Conservation (phyloP, 1,140 invertebrate species). For the Ceratina australensis region DNA sequence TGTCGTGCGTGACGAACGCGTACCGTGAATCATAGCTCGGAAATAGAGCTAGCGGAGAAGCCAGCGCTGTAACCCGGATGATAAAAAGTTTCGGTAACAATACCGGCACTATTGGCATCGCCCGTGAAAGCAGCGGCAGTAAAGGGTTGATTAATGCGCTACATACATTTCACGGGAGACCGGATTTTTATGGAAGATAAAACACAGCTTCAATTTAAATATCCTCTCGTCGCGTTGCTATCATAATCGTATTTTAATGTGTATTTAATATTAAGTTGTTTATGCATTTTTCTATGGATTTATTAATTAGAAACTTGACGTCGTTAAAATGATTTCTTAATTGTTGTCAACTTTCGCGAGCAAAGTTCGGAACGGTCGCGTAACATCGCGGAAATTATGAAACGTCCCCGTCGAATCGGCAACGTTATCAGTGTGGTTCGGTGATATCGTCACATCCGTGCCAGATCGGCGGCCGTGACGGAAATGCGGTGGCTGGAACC, state of each 20-base stretch:
- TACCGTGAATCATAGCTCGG: constrained; percentile 51
- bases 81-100: constrained; percentile 35
- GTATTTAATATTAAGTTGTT: too few relatives aligned
- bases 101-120: constrained; percentile 27
- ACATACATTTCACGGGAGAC: too few relatives aligned
- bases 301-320: too few relatives aligned
- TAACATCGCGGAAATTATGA: constrained; percentile 13
- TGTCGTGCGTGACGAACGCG: constrained; percentile 49
- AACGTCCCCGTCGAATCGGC: neutral
- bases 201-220: too few relatives aligned
- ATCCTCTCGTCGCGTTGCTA: too few relatives aligned
- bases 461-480: neutral
- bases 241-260: too few relatives aligned
- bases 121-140: constrained; percentile 21
- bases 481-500: neutral
- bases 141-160: too few relatives aligned
- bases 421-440: constrained; percentile 8
- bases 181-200: too few relatives aligned
- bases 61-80: constrained; percentile 13
- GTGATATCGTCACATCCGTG: constrained; percentile 19
- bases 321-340: too few relatives aligned
- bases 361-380: neutral
- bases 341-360: too few relatives aligned
- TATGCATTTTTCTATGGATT: too few relatives aligned
- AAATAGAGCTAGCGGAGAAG: constrained; percentile 46